phyloP scores from a whole-genome alignment of 2,797 vertebrate species.

The Myotis myotis region DNA sequence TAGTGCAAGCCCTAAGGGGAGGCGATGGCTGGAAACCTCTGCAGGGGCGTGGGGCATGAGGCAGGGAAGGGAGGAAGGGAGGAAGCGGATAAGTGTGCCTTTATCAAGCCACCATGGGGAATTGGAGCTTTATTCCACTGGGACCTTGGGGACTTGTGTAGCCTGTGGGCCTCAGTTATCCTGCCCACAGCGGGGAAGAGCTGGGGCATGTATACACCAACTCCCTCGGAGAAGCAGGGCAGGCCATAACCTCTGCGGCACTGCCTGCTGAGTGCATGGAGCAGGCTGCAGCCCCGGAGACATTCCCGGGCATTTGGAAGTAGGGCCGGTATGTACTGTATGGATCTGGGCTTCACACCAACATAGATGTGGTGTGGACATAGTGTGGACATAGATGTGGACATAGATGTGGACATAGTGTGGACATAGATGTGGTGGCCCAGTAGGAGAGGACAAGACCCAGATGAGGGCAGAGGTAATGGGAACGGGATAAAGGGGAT shows the following conservation, averaged over 20 bases:
- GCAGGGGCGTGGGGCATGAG: not conserved
- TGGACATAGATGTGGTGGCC: not conserved
- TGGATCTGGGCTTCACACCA: not conserved
- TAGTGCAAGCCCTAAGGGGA: not conserved
- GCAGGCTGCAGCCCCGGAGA: not conserved
- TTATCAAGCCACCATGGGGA: no score
- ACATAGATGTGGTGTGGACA: not conserved
- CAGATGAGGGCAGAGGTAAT: not conserved
- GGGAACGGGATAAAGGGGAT: no score
- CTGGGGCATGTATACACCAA: not conserved
- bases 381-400: not conserved
- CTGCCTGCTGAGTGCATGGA: not conserved
- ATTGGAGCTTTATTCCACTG: not conserved
- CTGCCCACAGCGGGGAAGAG: not conserved
- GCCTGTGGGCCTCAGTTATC: not conserved
- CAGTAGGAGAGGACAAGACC: not conserved
- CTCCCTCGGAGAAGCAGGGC: not conserved
- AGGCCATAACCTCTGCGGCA: not conserved
- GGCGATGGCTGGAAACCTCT: not conserved
- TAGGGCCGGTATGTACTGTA: fast-evolving
- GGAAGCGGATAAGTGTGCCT: fast-evolving
- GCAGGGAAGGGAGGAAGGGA: not conserved
- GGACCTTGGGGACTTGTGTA: not conserved
- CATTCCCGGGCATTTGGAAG: not conserved
- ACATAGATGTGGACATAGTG: no score